Percentiles rank a stretch among this genome's conserved stretches.
phyloP scores from a whole-genome alignment of 2,113 vertebrate genomes.

The Numenius arquata region DNA sequence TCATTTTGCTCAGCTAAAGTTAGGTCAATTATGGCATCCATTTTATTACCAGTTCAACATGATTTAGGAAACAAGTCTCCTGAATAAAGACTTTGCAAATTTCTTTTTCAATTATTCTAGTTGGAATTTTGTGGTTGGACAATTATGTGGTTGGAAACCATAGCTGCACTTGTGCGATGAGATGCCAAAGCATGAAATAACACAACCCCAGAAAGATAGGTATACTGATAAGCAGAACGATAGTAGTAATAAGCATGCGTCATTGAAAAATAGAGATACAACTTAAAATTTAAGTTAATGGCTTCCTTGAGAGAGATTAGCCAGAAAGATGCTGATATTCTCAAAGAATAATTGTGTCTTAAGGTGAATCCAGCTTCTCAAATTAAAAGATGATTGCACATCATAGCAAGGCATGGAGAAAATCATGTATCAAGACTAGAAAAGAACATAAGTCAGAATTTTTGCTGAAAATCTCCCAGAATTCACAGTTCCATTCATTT shows the following conservation, averaged over 20 bases:
- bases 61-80: neutral
- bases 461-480: neutral
- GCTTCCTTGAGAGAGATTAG: neutral
- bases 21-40: neutral
- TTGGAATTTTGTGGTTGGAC: neutral
- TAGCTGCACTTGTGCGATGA: neutral
- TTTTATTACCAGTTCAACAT: neutral
- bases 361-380: neutral
- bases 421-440: neutral
- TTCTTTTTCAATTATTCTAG: conserved; percentile 13
- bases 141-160: conserved; percentile 2
- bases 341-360: neutral
- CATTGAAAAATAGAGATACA: conserved; percentile 1
- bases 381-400: neutral
- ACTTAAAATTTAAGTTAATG: neutral
- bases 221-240: conserved; percentile 28
- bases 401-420: neutral
- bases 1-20: conserved; percentile 12
- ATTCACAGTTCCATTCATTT: neutral
- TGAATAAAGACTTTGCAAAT: neutral
- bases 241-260: neutral
- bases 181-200: conserved; percentile 15
- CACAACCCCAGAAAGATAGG: neutral
- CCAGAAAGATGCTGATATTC: neutral
- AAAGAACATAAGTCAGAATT: neutral